A percentile compares a stretch with the other conserved stretches of the same genome.
Conservation (phyloP, 1,140 invertebrate species). For the Tyrophagus putrescentiae region DNA sequence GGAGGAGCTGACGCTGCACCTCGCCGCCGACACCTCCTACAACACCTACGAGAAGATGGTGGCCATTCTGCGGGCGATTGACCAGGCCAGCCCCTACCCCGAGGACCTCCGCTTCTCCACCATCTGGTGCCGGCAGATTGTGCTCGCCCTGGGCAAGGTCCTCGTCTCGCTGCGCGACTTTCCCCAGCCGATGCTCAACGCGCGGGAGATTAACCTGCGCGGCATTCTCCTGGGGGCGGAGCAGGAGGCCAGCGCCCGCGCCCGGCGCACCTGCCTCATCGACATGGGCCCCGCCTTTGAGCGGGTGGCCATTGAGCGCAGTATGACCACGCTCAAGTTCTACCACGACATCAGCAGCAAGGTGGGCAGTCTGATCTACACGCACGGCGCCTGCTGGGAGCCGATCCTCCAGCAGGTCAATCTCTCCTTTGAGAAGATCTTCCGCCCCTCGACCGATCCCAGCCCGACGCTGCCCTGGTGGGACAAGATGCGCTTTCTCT, state of each 20-base stretch:
- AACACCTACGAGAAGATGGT: constrained; percentile 65
- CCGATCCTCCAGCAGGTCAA: constrained; percentile 72
- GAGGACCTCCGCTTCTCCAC: constrained; percentile 78
- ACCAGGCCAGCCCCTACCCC: constrained; percentile 72
- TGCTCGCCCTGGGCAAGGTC: constrained; percentile 62
- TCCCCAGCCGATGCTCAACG: constrained; percentile 72
- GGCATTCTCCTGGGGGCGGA: constrained; percentile 79
- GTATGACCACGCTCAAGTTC: constrained; percentile 87
- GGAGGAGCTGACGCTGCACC: constrained; percentile 59
- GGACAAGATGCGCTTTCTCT: constrained; percentile 84
- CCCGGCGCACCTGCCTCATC: constrained; percentile 39
- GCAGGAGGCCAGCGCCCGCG: constrained; percentile 57
- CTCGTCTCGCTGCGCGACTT: constrained; percentile 85
- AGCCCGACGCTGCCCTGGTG: constrained; percentile 85
- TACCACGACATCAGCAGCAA: constrained; percentile 85
- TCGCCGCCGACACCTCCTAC: constrained; percentile 66
- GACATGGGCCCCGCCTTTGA: constrained; percentile 40
- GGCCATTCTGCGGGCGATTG: constrained; percentile 56
- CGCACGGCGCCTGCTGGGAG: constrained; percentile 91
- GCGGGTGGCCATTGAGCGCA: constrained; percentile 40
- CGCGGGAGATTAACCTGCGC: constrained; percentile 66
- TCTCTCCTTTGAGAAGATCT: constrained; percentile 44
- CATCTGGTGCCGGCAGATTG: constrained; percentile 75
- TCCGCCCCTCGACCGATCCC: constrained; percentile 79
- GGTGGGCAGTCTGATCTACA: constrained; percentile 18